Evolutionary conservation across 2,888 invertebrate species (phyloP), one percentile per base, ranked within the genome.

Genomic region (Aphodius granarius): DNA sequence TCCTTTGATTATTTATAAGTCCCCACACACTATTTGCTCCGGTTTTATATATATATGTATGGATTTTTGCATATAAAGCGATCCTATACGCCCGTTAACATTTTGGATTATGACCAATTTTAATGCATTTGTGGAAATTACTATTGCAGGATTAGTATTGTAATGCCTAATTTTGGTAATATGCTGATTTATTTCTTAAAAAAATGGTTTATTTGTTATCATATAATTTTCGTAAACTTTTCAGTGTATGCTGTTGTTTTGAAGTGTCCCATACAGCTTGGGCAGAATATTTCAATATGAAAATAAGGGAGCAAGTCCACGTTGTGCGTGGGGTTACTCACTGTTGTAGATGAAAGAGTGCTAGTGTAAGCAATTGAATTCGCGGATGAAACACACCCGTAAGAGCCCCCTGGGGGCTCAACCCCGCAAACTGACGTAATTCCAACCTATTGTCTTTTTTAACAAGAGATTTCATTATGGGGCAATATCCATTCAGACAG

Each of bases 391-490:
- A 74, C 73, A 71, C 71, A 73, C 65, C 73, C 66, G 70, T 73
- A 75, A 75, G 77, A 71, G 77, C 75, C 73, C 71, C 75, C 63
- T 70, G 72, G 75, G 73, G 73, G 63, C 43, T 43, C 76, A 71
- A 72, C 71, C 75, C 77, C 77, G 73, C 75, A 75, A 75, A 77
- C 76, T 76, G 76, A 74, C 71, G 76, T 77, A 77, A 77, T 77
- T 77, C 77, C 71, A 75, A 65, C 17, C 77, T 72, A 77, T 77
- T 77, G 77, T 77, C 77, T 77, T 77, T 75, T 70, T 63, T 75
- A 75, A 78, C 77, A 77, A 77, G 75, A 77, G 77, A 74, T 77
- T 76, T 77, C 77, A 74, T 73, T 72, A 75, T 74, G 77, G 74
- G 71, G 73, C 73, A 71, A 76, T 78, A 73, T 76, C 71, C 76